Evolutionary conservation across 2,888 invertebrate species (phyloP).

Genomic region (Ectropis crepuscularia): DNA sequence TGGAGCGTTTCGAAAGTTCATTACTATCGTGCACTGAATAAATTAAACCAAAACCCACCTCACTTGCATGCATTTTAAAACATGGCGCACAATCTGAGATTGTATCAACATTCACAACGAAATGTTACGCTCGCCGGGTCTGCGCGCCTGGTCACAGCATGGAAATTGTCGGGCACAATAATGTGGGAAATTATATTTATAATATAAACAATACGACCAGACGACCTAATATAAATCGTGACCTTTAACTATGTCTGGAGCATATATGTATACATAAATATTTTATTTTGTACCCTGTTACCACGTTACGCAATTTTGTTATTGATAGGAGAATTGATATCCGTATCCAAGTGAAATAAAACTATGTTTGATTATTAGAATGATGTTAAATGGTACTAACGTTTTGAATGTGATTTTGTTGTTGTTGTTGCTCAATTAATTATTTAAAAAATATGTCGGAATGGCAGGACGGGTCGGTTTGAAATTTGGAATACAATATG

Average conservation of each 20-base stretch:
- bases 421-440: too few species aligned
- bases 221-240: background rate
- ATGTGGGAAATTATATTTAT: background rate
- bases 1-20: background rate
- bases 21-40: constrained; percentile 6
- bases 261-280: background rate
- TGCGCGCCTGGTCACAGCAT: constrained; percentile 23
- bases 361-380: too few species aligned
- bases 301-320: too few species aligned
- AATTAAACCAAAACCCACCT: constrained; percentile 16
- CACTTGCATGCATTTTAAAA: constrained; percentile 25
- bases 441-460: too few species aligned
- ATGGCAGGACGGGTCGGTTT: too few species aligned
- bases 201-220: background rate
- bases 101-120: constrained; percentile 9
- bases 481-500: too few species aligned
- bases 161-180: constrained; percentile 9
- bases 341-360: too few species aligned
- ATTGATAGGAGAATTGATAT: too few species aligned
- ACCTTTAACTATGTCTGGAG: background rate
- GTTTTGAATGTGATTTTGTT: too few species aligned
- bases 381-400: too few species aligned
- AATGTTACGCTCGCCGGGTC: constrained; percentile 26
- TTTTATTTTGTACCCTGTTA: too few species aligned
- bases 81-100: constrained; percentile 23